Evolutionary conservation across 2,113 vertebrate species (phyloP).

Genomic region (Hippocampus abdominalis): DNA sequence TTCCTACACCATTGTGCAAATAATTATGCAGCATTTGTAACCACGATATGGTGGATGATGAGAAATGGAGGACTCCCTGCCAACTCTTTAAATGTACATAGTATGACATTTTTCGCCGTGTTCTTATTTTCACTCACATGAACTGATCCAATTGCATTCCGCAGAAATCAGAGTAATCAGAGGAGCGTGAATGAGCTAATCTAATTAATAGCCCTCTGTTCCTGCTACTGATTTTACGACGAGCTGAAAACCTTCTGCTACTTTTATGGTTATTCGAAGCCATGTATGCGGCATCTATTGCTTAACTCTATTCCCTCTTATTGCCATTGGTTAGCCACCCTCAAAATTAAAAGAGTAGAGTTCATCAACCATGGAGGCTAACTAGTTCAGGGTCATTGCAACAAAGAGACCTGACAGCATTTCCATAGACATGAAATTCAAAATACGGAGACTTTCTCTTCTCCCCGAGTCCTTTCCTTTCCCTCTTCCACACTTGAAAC

Average conservation of each 20-base stretch:
- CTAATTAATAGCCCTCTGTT: constrained; percentile 71
- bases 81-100: not conserved
- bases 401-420: constrained; percentile 41
- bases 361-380: constrained; percentile 38
- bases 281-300: constrained; percentile 62
- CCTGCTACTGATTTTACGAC: constrained; percentile 71
- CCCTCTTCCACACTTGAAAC: constrained; percentile 39
- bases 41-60: not conserved
- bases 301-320: constrained; percentile 46
- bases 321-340: constrained; percentile 50
- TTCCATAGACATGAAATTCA: constrained; percentile 41
- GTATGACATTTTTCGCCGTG: constrained; percentile 17
- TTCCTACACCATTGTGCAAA: not conserved
- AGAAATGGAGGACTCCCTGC: not conserved
- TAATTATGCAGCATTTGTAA: not conserved
- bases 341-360: constrained; percentile 48
- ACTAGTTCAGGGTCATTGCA: constrained; percentile 25
- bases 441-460: constrained; percentile 30
- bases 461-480: constrained; percentile 27
- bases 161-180: constrained; percentile 65
- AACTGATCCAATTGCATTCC: constrained; percentile 59
- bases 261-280: constrained; percentile 71
- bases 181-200: constrained; percentile 71
- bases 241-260: constrained; percentile 74
- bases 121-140: constrained; percentile 36